These are phyloP conservation scores for Pelecanoides urinatrix DNA, from an alignment of 2,113 vertebrate genomes.

Conservation along the genomic window DNA sequence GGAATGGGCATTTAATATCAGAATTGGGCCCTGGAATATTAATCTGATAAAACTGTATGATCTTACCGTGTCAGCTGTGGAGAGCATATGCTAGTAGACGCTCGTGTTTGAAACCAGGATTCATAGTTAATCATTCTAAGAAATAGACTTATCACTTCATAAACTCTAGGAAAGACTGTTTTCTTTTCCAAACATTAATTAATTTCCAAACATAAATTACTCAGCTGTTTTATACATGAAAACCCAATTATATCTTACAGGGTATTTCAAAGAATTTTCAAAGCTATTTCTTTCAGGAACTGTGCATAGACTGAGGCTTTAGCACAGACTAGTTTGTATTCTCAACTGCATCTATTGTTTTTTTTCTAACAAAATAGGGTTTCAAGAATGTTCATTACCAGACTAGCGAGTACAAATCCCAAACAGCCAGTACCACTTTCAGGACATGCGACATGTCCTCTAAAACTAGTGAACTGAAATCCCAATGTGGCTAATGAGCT, in stretches of 20 bases:
- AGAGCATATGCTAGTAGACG: neutral
- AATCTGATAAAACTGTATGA: neutral
- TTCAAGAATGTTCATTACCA: neutral
- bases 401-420: neutral
- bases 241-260: conserved; percentile 55
- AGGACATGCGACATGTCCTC: neutral
- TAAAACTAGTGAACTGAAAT: neutral
- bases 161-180: conserved; percentile 64
- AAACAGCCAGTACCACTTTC: neutral
- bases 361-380: neutral
- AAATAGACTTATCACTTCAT: conserved; percentile 61
- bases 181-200: conserved; percentile 64
- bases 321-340: neutral
- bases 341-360: neutral
- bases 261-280: conserved; percentile 39
- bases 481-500: neutral
- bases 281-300: conserved; percentile 15
- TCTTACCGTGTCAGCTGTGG: neutral
- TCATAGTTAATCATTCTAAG: conserved; percentile 52
- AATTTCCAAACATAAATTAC: conserved; percentile 37
- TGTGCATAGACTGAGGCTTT: neutral
- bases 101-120: neutral
- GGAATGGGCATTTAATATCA: neutral
- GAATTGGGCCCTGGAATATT: neutral
- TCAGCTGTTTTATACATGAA: conserved; percentile 58